phyloP scores from a whole-genome alignment of 1,140 invertebrate species.

The Catajapyx aquilonaris region DNA sequence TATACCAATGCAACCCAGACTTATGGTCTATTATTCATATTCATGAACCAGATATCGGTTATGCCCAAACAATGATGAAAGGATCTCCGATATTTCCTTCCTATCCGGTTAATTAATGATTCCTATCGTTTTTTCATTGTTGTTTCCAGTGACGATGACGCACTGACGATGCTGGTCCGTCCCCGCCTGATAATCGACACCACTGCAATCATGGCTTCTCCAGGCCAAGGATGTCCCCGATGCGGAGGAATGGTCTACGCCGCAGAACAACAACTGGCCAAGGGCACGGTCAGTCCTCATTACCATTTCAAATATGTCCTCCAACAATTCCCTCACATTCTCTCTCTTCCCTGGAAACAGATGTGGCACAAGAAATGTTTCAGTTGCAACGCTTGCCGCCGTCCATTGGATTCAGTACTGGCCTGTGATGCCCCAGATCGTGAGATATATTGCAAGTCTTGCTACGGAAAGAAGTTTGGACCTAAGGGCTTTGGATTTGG shows the following conservation, averaged over 20 bases:
- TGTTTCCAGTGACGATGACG: conserved; percentile 11
- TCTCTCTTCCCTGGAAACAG: too few relatives aligned
- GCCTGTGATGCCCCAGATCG: conserved; percentile 74
- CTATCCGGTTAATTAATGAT: too few relatives aligned
- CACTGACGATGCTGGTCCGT: conserved; percentile 21
- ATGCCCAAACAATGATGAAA: too few relatives aligned
- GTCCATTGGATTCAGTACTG: conserved; percentile 78
- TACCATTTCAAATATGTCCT: too few relatives aligned
- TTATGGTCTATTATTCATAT: too few relatives aligned
- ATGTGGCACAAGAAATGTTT: conserved; percentile 93
- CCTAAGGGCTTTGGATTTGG: conserved; percentile 80
- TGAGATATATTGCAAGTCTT: conserved; percentile 70
- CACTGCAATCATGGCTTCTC: conserved; percentile 64
- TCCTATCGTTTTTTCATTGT: neutral
- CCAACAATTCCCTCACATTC: too few relatives aligned
- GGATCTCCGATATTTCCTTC: too few relatives aligned
- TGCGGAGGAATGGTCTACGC: conserved; percentile 84
- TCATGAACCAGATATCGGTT: too few relatives aligned
- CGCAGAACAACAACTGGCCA: conserved; percentile 81
- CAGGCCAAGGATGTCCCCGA: conserved; percentile 71
- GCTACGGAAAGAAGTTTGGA: conserved; percentile 73
- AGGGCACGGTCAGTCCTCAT: conserved; percentile 47
- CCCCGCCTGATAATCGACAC: conserved; percentile 67
- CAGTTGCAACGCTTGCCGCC: conserved; percentile 76
- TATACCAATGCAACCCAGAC: too few relatives aligned